phyloP scores from a whole-genome alignment of 2,888 invertebrate species.

The Linnaemya tessellans region DNA sequence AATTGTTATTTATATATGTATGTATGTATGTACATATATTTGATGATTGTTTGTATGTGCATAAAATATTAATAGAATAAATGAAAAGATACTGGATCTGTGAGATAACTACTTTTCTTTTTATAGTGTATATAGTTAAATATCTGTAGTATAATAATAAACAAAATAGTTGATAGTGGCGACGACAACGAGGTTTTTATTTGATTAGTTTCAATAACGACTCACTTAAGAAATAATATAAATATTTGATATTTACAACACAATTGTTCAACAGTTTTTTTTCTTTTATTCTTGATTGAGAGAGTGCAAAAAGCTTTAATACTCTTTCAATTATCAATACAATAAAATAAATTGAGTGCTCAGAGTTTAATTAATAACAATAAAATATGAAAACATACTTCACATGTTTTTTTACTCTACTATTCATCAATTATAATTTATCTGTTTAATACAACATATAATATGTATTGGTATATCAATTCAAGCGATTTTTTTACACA shows the following conservation, averaged over 20 bases:
- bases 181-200: constrained; percentile 39
- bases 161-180: constrained; percentile 45
- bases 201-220: constrained; percentile 53
- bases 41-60: constrained; percentile 38
- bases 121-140: constrained; percentile 40
- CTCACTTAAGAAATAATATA: constrained; percentile 43
- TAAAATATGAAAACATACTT: background rate
- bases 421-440: constrained; percentile 13
- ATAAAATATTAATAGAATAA: constrained; percentile 53
- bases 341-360: constrained; percentile 28
- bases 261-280: constrained; percentile 30
- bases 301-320: constrained; percentile 21
- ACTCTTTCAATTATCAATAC: constrained; percentile 26
- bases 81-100: constrained; percentile 62
- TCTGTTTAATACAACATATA: constrained; percentile 1
- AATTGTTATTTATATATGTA: constrained; percentile 36
- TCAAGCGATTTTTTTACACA: constrained; percentile 22
- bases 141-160: constrained; percentile 41
- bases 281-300: constrained; percentile 13
- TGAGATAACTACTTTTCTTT: constrained; percentile 62
- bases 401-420: constrained; percentile 15
- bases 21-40: constrained; percentile 14
- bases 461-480: background rate
- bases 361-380: constrained; percentile 46
- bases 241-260: constrained; percentile 41